Conservation (phyloP, 2,888 invertebrate species). For the Tineola bisselliella region DNA sequence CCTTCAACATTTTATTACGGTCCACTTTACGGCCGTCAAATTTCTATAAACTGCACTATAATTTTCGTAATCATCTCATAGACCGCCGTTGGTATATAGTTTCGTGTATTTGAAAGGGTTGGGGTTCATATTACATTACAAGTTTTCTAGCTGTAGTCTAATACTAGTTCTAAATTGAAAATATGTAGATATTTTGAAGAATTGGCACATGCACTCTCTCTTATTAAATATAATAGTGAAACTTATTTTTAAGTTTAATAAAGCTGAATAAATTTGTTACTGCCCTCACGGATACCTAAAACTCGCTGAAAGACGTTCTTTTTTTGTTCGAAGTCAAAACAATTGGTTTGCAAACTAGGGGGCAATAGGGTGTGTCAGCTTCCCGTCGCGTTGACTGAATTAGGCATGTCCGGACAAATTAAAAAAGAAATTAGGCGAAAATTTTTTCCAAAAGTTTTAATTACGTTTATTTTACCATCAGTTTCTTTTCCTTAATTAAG, state of each 20-base stretch:
- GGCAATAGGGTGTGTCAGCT: slow-evolving; percentile 48
- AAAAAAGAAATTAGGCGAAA: slow-evolving; percentile 64
- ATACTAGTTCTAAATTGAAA: too few relatives aligned
- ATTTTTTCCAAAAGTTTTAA: slow-evolving; percentile 63
- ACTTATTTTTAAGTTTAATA: too few relatives aligned
- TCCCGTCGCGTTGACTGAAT: slow-evolving; percentile 56
- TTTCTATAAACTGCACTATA: slow-evolving; percentile 48
- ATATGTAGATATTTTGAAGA: too few relatives aligned
- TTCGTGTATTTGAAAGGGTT: not conserved
- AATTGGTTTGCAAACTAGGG: not conserved
- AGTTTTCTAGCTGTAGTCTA: not conserved
- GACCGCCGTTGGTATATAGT: not conserved
- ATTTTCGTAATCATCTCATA: slow-evolving; percentile 19
- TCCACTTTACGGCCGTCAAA: slow-evolving; percentile 58
- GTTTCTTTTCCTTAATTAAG: slow-evolving; percentile 15
- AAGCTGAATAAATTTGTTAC: not conserved
- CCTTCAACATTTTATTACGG: slow-evolving; percentile 39
- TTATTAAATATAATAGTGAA: too few relatives aligned
- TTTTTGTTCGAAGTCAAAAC: slow-evolving; percentile 1
- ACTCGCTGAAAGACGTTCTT: not conserved
- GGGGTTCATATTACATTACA: not conserved
- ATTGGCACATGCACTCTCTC: too few relatives aligned
- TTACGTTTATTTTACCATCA: slow-evolving; percentile 64
- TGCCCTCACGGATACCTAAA: too few relatives aligned
- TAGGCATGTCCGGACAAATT: slow-evolving; percentile 58